Evolutionary conservation across 1,140 invertebrate genomes (phyloP).

Genomic region (Cydia splendana): DNA sequence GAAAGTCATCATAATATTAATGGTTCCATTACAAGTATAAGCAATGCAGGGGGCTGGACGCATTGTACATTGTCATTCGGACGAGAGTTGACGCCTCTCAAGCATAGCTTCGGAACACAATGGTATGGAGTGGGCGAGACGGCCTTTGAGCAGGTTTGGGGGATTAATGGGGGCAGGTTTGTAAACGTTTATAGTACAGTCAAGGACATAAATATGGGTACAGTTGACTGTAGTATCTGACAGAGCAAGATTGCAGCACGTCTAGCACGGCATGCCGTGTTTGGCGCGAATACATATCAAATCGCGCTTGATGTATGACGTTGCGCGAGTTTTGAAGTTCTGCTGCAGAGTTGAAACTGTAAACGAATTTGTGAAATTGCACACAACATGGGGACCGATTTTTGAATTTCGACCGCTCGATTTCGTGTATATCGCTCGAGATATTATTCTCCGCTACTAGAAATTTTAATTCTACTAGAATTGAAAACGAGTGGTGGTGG

Average conservation of each 20-base stretch:
- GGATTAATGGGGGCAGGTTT: slow-evolving; percentile 17
- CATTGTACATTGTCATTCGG: slow-evolving; percentile 18
- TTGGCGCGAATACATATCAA: background rate
- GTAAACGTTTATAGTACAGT: slow-evolving; percentile 2
- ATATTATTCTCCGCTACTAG: no score
- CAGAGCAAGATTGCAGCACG: background rate
- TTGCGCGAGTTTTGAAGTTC: no score
- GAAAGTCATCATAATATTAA: slow-evolving; percentile 4
- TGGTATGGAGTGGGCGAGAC: slow-evolving; percentile 14
- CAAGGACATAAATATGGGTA: slow-evolving; percentile 5
- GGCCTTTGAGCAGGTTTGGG: slow-evolving; percentile 20
- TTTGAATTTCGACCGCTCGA: no score
- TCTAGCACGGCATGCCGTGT: background rate
- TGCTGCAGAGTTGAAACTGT: no score
- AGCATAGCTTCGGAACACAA: slow-evolving; percentile 8
- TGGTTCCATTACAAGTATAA: slow-evolving; percentile 1
- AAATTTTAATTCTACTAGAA: no score
- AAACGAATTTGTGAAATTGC: no score
- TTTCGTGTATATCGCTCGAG: no score
- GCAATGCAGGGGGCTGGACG: slow-evolving; percentile 12
- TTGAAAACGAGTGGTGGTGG: no score
- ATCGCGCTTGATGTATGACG: no score
- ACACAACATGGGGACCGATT: no score
- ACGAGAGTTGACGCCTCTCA: slow-evolving; percentile 21
- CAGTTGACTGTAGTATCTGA: background rate